phyloP scores from a whole-genome alignment of 2,113 vertebrate genomes.

The Plecturocebus donacophilus region DNA sequence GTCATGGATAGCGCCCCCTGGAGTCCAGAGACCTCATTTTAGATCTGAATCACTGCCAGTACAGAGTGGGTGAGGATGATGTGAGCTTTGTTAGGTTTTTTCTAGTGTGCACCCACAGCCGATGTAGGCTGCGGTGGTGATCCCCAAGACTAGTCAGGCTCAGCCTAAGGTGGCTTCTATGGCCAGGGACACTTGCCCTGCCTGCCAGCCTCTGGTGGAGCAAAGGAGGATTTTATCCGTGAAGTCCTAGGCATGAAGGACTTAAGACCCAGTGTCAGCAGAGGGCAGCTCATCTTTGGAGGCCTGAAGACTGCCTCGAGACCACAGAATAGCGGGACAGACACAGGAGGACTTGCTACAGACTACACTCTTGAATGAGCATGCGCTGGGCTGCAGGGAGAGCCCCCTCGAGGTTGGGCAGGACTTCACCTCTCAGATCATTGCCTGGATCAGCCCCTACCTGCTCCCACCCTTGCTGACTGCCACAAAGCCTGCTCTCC shows the following conservation, averaged over 20 bases:
- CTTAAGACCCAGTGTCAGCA: neutral
- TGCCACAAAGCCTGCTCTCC: neutral
- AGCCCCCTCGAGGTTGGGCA: neutral
- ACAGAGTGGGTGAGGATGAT: accelerated
- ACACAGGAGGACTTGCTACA: neutral
- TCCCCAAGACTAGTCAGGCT: accelerated
- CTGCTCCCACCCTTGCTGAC: neutral
- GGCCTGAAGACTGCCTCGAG: neutral
- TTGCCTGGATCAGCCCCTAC: too few species aligned
- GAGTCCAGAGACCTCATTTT: slow-evolving; percentile 58
- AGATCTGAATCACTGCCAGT: neutral
- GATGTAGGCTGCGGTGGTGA: neutral
- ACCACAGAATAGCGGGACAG: neutral
- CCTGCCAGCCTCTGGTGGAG: neutral
- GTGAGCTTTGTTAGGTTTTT: too few species aligned
- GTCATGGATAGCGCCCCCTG: too few species aligned
- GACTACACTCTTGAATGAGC: too few species aligned
- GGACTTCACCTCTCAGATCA: neutral
- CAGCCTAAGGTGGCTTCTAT: neutral
- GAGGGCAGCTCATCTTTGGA: neutral
- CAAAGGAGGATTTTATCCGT: neutral
- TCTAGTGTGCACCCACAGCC: accelerated
- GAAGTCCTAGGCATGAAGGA: neutral
- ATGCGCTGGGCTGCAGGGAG: neutral
- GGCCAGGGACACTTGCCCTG: accelerated